phyloP scores from a whole-genome alignment of 2,113 vertebrate species.

The Cyanoderma ruficeps region DNA sequence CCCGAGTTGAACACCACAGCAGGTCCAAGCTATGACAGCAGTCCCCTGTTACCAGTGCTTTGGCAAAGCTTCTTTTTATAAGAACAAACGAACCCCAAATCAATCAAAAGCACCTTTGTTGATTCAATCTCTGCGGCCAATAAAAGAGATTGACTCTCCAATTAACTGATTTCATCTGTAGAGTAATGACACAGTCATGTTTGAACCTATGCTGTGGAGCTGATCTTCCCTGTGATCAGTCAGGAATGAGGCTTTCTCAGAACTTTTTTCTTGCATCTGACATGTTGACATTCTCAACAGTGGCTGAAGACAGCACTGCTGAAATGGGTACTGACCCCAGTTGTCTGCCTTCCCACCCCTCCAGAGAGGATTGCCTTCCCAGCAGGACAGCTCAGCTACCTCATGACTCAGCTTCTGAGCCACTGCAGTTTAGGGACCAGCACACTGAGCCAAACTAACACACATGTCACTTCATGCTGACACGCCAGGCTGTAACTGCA shows the following conservation, averaged over 20 bases:
- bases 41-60: not conserved
- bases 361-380: not conserved
- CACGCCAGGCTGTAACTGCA: not conserved
- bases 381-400: constrained; percentile 29
- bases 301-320: not conserved
- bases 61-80: not conserved
- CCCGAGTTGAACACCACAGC: not conserved
- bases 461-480: not conserved
- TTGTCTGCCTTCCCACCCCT: not conserved
- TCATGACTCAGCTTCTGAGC: constrained; percentile 11
- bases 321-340: not conserved
- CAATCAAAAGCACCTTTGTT: not conserved
- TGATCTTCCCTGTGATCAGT: not conserved
- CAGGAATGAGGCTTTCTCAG: constrained; percentile 1
- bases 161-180: constrained; percentile 7
- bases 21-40: not conserved
- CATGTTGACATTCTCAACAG: not conserved
- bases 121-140: not conserved
- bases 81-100: not conserved
- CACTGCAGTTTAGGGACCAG: not conserved
- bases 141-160: not conserved
- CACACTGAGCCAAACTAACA: not conserved
- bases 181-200: not conserved
- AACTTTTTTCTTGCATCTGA: not conserved
- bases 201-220: not conserved